Conservation (phyloP, 1,140 invertebrate genomes). For the Eulimnadia texana region DNA sequence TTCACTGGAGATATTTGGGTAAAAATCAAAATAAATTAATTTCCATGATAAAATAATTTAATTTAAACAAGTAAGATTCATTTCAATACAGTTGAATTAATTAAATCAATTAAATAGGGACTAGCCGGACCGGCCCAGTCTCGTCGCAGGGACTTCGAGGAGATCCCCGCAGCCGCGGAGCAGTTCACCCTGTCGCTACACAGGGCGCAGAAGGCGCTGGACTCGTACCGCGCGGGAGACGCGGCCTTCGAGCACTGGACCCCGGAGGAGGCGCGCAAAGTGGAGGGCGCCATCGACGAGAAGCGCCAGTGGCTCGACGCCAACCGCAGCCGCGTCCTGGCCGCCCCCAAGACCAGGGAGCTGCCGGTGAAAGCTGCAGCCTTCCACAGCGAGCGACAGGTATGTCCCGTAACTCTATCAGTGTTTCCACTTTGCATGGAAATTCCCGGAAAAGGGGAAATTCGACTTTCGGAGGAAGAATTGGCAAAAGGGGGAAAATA, state of each 20-base stretch:
- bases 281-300: slow-evolving; percentile 34
- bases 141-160: slow-evolving; percentile 58
- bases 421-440: too few relatives aligned
- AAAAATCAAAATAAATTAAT: too few relatives aligned
- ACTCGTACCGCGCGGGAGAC: slow-evolving; percentile 48
- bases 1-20: too few relatives aligned
- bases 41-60: too few relatives aligned
- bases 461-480: too few relatives aligned
- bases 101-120: too few relatives aligned
- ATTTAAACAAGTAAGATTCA: too few relatives aligned
- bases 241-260: slow-evolving; percentile 69
- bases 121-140: slow-evolving; percentile 68
- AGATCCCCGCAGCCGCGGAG: slow-evolving; percentile 55
- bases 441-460: too few relatives aligned
- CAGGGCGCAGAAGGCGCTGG: slow-evolving; percentile 54
- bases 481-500: too few relatives aligned
- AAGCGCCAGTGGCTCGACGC: slow-evolving; percentile 54
- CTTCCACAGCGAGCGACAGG: slow-evolving; percentile 55
- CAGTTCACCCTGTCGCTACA: slow-evolving; percentile 57
- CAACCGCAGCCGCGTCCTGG: slow-evolving; percentile 40
- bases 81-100: too few relatives aligned
- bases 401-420: too few relatives aligned
- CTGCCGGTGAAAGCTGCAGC: slow-evolving; percentile 59
- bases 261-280: slow-evolving; percentile 61
- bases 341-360: slow-evolving; percentile 38